Percentiles rank a stretch among this genome's conserved stretches.
phyloP scores from a whole-genome alignment of 2,888 invertebrate species.

The Ctena decussata region DNA sequence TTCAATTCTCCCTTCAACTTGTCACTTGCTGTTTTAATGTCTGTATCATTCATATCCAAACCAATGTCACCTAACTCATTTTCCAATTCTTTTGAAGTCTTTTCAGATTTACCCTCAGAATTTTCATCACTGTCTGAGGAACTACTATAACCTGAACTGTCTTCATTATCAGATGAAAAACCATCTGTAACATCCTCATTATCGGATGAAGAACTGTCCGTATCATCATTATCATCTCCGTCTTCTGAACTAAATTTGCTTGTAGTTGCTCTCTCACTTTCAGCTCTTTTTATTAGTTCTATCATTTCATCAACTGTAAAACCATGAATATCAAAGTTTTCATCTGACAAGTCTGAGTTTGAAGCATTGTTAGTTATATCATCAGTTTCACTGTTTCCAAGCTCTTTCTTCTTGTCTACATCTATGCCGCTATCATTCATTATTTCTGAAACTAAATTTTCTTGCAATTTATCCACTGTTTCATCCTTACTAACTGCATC shows the following conservation, averaged over 20 bases:
- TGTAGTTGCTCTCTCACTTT: not conserved
- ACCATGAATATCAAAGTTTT: slow-evolving; percentile 36
- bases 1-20: not conserved
- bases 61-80: too few relatives aligned
- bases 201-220: not conserved
- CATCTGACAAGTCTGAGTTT: too few relatives aligned
- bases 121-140: slow-evolving; percentile 13
- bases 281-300: slow-evolving; percentile 31
- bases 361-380: not conserved
- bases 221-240: not conserved
- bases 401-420: not conserved
- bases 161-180: not conserved
- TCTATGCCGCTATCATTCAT: not conserved
- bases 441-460: not conserved
- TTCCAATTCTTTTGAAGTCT: too few relatives aligned
- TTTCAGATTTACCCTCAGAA: too few relatives aligned
- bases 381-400: not conserved
- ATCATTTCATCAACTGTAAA: slow-evolving; percentile 56
- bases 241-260: not conserved
- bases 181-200: not conserved
- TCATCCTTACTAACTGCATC: not conserved
- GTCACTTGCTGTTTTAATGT: not conserved
- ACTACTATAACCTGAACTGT: not conserved
- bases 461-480: not conserved
- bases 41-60: not conserved